Percentiles rank a stretch among this genome's conserved stretches.
These are phyloP conservation scores for Intellagama lesueurii DNA, from an alignment of 2,797 vertebrate genomes.

Conservation along the genomic window DNA sequence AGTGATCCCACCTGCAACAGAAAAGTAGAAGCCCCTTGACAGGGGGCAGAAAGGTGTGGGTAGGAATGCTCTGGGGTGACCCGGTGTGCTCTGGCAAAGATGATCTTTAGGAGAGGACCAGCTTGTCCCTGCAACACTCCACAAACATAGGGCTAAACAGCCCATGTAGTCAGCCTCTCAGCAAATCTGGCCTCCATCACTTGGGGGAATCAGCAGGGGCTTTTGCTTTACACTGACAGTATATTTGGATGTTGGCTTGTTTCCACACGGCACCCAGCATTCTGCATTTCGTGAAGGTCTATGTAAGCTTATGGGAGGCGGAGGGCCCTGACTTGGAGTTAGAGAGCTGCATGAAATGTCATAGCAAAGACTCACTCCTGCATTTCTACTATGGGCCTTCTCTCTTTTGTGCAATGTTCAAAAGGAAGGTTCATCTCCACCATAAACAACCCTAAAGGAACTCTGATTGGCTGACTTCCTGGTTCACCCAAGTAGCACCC, in stretches of 20 bases:
- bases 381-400: not conserved
- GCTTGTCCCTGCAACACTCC: too few species aligned
- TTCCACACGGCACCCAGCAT: not conserved
- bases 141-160: too few species aligned
- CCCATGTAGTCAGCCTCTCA: too few species aligned
- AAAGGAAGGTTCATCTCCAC: not conserved
- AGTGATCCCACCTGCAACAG: too few species aligned
- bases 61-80: too few species aligned
- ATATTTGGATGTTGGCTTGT: not conserved
- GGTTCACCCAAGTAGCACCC: conserved; percentile 1
- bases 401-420: conserved; percentile 4
- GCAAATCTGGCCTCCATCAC: too few species aligned
- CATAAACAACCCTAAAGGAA: not conserved
- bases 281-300: not conserved
- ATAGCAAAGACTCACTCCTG: not conserved
- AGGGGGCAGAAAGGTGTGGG: too few species aligned
- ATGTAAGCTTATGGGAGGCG: not conserved
- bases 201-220: not conserved
- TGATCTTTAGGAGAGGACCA: too few species aligned
- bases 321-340: not conserved
- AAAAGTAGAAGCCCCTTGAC: too few species aligned
- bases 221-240: not conserved
- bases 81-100: too few species aligned
- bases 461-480: not conserved
- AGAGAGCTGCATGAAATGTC: not conserved